These are phyloP conservation scores for Allophyes oxyacanthae DNA, from an alignment of 2,888 invertebrate genomes.

Conservation along the genomic window DNA sequence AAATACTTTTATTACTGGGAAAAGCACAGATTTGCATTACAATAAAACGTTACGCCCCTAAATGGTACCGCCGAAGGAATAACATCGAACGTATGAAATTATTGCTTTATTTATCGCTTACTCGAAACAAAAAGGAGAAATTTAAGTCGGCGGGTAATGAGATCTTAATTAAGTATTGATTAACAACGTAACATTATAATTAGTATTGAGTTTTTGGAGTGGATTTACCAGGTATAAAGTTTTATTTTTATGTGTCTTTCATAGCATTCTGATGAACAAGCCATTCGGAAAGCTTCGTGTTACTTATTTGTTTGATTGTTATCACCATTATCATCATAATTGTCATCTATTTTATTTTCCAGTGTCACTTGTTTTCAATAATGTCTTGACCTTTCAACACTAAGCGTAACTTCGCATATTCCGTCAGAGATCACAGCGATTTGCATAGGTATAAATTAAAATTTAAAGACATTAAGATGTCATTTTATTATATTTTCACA, in stretches of 20 bases:
- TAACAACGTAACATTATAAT: slow-evolving; percentile 16
- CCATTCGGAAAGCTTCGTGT: no score
- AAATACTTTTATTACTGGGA: slow-evolving; percentile 82
- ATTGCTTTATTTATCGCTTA: slow-evolving; percentile 48
- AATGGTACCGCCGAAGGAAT: slow-evolving; percentile 55
- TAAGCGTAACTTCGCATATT: no score
- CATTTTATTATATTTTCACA: neutral
- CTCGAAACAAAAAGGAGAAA: slow-evolving; percentile 14
- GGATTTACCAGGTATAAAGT: neutral
- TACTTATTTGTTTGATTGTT: no score
- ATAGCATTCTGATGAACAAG: no score
- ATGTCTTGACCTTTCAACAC: no score
- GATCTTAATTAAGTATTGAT: slow-evolving; percentile 27
- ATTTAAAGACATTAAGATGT: no score
- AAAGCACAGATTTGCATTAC: slow-evolving; percentile 74
- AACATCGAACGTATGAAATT: slow-evolving; percentile 40
- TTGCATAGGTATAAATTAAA: no score
- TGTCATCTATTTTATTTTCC: no score
- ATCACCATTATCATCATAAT: no score
- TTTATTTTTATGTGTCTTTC: no score
- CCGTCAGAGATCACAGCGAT: no score
- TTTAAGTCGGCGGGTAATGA: slow-evolving; percentile 23
- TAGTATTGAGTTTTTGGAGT: slow-evolving; percentile 4
- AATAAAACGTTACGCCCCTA: slow-evolving; percentile 75
- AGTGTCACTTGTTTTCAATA: no score